phyloP scores from a whole-genome alignment of 2,113 vertebrate species.

The Benitochromis conjunctus region DNA sequence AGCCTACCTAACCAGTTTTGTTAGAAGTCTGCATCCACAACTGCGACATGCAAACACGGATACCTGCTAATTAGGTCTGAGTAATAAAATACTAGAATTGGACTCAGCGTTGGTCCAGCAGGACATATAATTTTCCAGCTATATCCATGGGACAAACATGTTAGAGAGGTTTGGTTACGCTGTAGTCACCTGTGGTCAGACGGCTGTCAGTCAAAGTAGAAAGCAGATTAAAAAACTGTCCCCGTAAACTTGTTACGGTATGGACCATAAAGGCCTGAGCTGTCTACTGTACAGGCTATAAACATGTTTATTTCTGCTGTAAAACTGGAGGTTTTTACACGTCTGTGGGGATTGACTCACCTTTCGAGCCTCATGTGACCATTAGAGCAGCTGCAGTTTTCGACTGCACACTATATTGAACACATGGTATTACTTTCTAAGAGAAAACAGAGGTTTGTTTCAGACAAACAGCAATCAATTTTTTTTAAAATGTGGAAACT shows the following conservation, averaged over 20 bases:
- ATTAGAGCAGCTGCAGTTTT: not conserved
- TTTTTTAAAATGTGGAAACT: not conserved
- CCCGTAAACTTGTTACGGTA: not conserved
- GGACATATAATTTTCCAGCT: no score
- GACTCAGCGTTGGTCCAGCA: no score
- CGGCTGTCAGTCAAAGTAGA: not conserved
- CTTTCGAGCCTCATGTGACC: not conserved
- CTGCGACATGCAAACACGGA: no score
- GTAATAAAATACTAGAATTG: no score
- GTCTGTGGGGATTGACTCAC: not conserved
- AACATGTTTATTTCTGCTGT: not conserved
- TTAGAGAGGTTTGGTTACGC: not conserved
- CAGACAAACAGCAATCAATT: not conserved
- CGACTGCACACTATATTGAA: not conserved
- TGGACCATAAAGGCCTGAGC: not conserved
- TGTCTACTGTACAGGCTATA: fast-evolving
- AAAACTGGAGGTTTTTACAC: not conserved
- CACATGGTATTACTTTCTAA: not conserved
- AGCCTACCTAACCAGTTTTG: no score
- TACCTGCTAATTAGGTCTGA: no score
- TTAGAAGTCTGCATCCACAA: no score
- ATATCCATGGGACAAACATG: not conserved
- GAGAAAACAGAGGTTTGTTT: fast-evolving
- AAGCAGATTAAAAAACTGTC: not conserved
- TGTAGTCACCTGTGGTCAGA: fast-evolving